Evolutionary conservation across 2,113 vertebrate genomes (phyloP).

Genomic region (Hippocampus comes): DNA sequence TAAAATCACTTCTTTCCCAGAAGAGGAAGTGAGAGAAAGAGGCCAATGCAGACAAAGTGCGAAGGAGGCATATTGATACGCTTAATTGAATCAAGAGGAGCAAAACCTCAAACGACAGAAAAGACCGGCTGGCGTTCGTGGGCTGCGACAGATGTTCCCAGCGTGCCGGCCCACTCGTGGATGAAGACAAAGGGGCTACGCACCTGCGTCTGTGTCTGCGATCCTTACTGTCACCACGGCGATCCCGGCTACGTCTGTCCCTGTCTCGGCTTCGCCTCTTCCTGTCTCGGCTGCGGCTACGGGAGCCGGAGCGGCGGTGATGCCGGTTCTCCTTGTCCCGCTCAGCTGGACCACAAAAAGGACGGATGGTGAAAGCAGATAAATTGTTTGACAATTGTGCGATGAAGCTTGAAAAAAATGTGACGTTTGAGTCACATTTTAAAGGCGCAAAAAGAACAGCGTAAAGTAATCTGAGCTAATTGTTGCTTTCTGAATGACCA

Average conservation of each 20-base stretch:
- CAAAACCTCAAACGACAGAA: not conserved
- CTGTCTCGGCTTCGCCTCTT: slow-evolving; percentile 81
- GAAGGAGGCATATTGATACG: not conserved
- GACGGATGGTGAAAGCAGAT: not conserved
- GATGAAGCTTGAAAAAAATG: not conserved
- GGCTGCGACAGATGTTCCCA: not conserved
- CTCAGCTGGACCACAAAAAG: slow-evolving; percentile 62
- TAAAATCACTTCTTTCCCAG: not conserved
- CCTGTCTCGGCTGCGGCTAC: slow-evolving; percentile 83
- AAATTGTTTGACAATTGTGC: not conserved
- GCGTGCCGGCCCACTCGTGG: not conserved
- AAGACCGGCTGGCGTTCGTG: not conserved
- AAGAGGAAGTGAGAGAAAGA: not conserved
- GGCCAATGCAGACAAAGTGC: not conserved
- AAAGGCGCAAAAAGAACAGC: too few species aligned
- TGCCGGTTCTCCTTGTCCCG: slow-evolving; percentile 90
- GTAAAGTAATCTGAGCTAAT: too few species aligned
- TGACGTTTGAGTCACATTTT: too few species aligned
- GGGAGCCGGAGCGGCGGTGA: slow-evolving; percentile 82
- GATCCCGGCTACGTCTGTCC: slow-evolving; percentile 76
- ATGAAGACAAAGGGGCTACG: slow-evolving; percentile 6
- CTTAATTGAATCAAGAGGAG: not conserved
- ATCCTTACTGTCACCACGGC: slow-evolving; percentile 83
- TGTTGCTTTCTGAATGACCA: too few species aligned
- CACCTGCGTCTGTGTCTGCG: slow-evolving; percentile 79